These are phyloP conservation scores for Crotalus adamanteus DNA, from an alignment of 2,797 vertebrate genomes.

Conservation along the genomic window DNA sequence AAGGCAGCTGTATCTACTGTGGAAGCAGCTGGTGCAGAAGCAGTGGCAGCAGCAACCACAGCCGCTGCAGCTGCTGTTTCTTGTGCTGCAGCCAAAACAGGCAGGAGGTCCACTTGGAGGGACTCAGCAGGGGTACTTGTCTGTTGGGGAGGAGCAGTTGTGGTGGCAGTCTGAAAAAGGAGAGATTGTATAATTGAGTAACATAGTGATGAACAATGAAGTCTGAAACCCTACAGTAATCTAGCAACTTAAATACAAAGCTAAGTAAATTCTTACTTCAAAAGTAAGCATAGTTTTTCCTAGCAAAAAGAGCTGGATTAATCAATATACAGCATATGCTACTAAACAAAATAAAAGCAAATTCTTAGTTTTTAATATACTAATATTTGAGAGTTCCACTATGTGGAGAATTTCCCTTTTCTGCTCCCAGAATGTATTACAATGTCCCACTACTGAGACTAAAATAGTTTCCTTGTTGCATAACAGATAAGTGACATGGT, in stretches of 20 bases:
- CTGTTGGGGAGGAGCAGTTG: constrained; percentile 72
- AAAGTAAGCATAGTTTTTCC: background rate
- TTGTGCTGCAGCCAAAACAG: constrained; percentile 75
- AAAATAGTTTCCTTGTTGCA: background rate
- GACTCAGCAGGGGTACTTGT: constrained; percentile 77
- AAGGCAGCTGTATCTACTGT: constrained; percentile 83
- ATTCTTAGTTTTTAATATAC: background rate
- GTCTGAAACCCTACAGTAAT: background rate
- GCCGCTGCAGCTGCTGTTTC: constrained; percentile 63
- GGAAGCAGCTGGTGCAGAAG: constrained; percentile 73
- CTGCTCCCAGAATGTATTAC: background rate
- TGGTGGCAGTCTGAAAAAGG: constrained; percentile 58
- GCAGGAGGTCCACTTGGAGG: constrained; percentile 86
- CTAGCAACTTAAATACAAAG: background rate
- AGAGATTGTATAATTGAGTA: constrained; percentile 16
- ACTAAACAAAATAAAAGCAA: background rate
- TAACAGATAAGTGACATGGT: background rate
- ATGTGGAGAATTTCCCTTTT: background rate
- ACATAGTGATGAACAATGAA: constrained; percentile 1
- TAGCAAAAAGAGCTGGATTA: background rate
- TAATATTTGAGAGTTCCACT: background rate
- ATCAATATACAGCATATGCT: background rate
- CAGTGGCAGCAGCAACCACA: constrained; percentile 49
- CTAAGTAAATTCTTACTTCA: background rate
- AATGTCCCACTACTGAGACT: background rate